phyloP scores from a whole-genome alignment of 2,113 vertebrate genomes.

The Lucifuga dentata region DNA sequence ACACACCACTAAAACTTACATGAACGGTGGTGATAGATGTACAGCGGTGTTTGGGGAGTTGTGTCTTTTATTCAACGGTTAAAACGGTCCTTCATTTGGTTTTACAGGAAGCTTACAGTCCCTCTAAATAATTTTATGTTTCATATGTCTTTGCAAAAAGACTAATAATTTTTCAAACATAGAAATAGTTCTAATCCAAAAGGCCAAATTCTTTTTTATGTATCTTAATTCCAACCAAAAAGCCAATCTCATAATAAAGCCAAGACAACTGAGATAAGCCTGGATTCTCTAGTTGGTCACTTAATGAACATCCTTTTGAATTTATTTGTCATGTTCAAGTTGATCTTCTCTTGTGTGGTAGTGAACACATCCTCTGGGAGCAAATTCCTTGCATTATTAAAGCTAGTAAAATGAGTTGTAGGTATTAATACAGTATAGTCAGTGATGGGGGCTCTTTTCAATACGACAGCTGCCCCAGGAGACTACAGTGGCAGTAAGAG shows the following conservation, averaged over 20 bases:
- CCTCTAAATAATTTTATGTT: too few species aligned
- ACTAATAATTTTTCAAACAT: too few species aligned
- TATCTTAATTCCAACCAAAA: constrained; percentile 10
- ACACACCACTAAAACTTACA: constrained; percentile 18
- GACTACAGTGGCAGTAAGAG: constrained; percentile 78
- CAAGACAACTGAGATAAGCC: constrained; percentile 23
- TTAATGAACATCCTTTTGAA: constrained; percentile 61
- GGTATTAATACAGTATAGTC: constrained; percentile 69
- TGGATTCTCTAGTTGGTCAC: constrained; percentile 49
- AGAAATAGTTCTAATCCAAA: constrained; percentile 5
- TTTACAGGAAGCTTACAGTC: neutral
- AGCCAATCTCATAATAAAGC: constrained; percentile 14
- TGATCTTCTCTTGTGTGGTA: constrained; percentile 50
- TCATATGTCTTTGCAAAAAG: neutral
- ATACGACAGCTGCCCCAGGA: constrained; percentile 77
- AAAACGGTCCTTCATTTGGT: constrained; percentile 1
- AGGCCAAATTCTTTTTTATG: neutral
- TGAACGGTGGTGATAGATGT: constrained; percentile 34
- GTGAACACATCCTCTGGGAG: constrained; percentile 61
- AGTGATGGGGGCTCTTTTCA: constrained; percentile 59
- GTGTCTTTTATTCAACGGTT: constrained; percentile 16
- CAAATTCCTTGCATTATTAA: constrained; percentile 69
- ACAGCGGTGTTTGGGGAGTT: constrained; percentile 28
- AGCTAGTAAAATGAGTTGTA: constrained; percentile 78
- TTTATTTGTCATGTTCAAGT: constrained; percentile 68